Evolutionary conservation across 2,797 vertebrate species (phyloP).

Genomic region (Uromys caudimaculatus): DNA sequence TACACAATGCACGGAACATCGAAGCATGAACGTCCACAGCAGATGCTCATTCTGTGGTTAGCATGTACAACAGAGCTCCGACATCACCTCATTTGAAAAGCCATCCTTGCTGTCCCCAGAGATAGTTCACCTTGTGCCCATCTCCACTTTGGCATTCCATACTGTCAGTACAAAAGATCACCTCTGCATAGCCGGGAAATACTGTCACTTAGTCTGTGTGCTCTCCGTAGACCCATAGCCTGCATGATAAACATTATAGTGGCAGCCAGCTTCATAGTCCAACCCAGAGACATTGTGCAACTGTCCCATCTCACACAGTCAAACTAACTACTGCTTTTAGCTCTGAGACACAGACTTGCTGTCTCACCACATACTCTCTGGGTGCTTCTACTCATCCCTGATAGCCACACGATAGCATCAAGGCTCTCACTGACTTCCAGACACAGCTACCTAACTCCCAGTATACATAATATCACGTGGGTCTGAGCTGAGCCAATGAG

Average conservation of each 20-base stretch:
- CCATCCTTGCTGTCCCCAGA: background rate
- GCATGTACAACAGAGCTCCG: background rate
- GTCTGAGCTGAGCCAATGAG: background rate
- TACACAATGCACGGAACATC: background rate
- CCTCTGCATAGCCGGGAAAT: background rate
- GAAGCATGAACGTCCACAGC: fast-evolving
- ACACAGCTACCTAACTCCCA: background rate
- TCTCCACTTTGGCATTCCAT: background rate
- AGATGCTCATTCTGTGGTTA: background rate
- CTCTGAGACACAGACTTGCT: background rate
- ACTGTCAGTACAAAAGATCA: background rate
- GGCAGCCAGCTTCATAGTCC: background rate
- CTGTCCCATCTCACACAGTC: background rate
- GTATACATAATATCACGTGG: background rate
- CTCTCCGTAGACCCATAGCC: background rate
- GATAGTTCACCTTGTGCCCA: background rate
- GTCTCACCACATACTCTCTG: background rate
- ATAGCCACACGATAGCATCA: background rate
- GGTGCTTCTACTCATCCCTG: background rate
- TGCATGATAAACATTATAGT: background rate
- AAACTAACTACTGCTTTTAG: background rate
- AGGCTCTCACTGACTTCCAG: background rate
- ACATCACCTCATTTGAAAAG: background rate
- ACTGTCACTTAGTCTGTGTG: background rate
- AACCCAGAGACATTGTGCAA: background rate